Percentiles rank a stretch among this genome's conserved stretches.
Evolutionary conservation across 2,113 vertebrate genomes (phyloP).

Genomic region (Psephotus haematonotus): DNA sequence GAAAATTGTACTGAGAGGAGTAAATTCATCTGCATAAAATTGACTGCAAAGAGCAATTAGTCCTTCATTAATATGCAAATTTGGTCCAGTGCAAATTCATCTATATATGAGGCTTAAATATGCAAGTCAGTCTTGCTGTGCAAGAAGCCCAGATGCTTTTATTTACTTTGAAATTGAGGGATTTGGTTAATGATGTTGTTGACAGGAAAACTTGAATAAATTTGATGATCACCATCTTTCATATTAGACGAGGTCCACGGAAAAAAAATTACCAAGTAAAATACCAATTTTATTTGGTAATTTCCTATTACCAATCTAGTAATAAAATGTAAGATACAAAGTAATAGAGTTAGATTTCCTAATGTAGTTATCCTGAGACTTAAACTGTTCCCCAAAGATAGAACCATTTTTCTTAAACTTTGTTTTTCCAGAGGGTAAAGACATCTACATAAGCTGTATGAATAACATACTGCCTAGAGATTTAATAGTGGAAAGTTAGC

Average conservation of each 20-base stretch:
- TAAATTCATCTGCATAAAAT: slow-evolving; percentile 79
- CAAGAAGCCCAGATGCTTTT: slow-evolving; percentile 76
- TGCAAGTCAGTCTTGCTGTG: slow-evolving; percentile 72
- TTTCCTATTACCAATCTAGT: slow-evolving; percentile 68
- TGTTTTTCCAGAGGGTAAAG: slow-evolving; percentile 63
- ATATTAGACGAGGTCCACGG: slow-evolving; percentile 60
- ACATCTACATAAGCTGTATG: slow-evolving; percentile 53
- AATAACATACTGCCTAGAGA: slow-evolving; percentile 48
- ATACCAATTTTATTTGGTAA: slow-evolving; percentile 68
- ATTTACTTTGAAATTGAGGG: slow-evolving; percentile 78
- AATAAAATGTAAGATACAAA: slow-evolving; percentile 65
- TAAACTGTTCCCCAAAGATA: slow-evolving; percentile 59
- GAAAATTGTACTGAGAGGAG: slow-evolving; percentile 71
- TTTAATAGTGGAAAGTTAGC: slow-evolving; percentile 49
- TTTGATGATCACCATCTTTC: slow-evolving; percentile 73
- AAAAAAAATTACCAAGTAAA: slow-evolving; percentile 58
- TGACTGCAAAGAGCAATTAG: slow-evolving; percentile 78
- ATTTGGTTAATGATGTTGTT: slow-evolving; percentile 77
- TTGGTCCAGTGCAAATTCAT: slow-evolving; percentile 74
- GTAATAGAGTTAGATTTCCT: slow-evolving; percentile 63
- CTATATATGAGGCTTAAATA: slow-evolving; percentile 70
- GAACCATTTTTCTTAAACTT: slow-evolving; percentile 62
- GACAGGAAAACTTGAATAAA: slow-evolving; percentile 75
- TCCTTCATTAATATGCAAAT: slow-evolving; percentile 81
- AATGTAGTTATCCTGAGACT: slow-evolving; percentile 52